Evolutionary conservation across 2,888 invertebrate species (phyloP).

Genomic region (Andrena flavipes): DNA sequence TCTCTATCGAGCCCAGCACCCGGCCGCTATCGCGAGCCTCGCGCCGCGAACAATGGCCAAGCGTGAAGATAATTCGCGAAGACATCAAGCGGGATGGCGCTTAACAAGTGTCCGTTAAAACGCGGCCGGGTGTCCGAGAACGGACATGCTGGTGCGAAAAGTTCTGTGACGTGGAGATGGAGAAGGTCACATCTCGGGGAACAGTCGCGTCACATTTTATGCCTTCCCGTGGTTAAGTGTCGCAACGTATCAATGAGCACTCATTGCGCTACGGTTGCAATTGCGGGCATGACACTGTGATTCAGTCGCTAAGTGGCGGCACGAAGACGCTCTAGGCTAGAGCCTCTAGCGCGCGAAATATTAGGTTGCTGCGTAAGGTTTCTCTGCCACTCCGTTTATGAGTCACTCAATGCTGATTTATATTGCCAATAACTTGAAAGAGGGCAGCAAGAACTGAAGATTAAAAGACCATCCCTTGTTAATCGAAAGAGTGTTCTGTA

Average conservation of each 20-base stretch:
- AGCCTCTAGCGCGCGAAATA: too few relatives aligned
- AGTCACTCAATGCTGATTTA: too few relatives aligned
- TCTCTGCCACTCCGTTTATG: too few relatives aligned
- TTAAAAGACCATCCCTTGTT: too few relatives aligned
- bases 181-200: neutral
- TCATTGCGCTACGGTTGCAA: neutral
- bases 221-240: neutral
- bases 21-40: constrained; percentile 46
- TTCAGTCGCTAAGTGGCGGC: too few relatives aligned
- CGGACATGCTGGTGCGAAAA: neutral
- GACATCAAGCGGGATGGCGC: neutral
- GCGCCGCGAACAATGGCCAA: constrained; percentile 36
- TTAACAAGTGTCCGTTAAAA: neutral
- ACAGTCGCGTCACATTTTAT: neutral
- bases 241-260: constrained; percentile 1
- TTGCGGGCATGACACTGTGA: neutral
- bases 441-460: too few relatives aligned
- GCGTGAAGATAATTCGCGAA: constrained; percentile 21
- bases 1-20: constrained; percentile 58
- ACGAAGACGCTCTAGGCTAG: too few relatives aligned
- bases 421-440: too few relatives aligned
- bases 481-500: too few relatives aligned
- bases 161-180: neutral
- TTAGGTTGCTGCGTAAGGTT: too few relatives aligned
- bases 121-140: neutral